Conservation (phyloP, 2,113 vertebrate species). For the Mus musculus region GRCm39 chr4:129001501-129002000, state of each 20-base stretch:
- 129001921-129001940: slow-evolving; percentile 1
- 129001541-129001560: neutral
- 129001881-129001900: neutral
- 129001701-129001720: neutral
- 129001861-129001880: neutral
- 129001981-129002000: neutral
- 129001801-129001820: neutral
- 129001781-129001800: neutral
- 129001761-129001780: neutral
- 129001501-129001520: neutral
- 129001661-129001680: neutral
- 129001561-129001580: neutral
- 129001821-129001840: neutral
- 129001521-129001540: neutral
- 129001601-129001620: neutral
- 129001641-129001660: neutral
- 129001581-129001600: neutral
- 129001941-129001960: neutral
- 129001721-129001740: neutral
- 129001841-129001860: neutral
- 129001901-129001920: neutral
- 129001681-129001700: neutral
- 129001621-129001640: neutral
- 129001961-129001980: neutral
- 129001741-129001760: neutral